Percentiles rank a stretch among this genome's conserved stretches.
Evolutionary conservation across 2,797 vertebrate species (phyloP).

Genomic region (Betta splendens): DNA sequence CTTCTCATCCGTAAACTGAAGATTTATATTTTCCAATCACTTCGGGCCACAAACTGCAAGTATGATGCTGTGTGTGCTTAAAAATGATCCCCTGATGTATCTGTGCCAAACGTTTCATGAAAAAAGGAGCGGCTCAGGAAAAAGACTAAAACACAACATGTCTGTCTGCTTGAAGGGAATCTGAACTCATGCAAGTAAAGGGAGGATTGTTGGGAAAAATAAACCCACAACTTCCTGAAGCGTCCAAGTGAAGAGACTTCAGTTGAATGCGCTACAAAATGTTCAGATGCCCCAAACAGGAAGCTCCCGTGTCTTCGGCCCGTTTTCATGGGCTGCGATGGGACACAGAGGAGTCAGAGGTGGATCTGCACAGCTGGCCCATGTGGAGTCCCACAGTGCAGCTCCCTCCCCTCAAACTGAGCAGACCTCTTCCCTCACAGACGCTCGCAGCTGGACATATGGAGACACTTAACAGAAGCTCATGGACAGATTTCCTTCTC

Average conservation of each 20-base stretch:
- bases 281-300: slow-evolving; percentile 50
- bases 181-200: slow-evolving; percentile 48
- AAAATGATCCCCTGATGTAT: slow-evolving; percentile 22
- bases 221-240: slow-evolving; percentile 56
- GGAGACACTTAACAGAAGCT: slow-evolving; percentile 83
- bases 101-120: slow-evolving; percentile 38
- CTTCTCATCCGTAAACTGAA: slow-evolving; percentile 68
- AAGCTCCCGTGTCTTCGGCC: slow-evolving; percentile 50
- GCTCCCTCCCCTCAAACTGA: slow-evolving; percentile 29
- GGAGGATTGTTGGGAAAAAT: slow-evolving; percentile 57
- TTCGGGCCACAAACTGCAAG: slow-evolving; percentile 32
- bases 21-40: slow-evolving; percentile 19
- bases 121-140: slow-evolving; percentile 20
- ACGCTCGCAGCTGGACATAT: slow-evolving; percentile 69
- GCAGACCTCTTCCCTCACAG: slow-evolving; percentile 48
- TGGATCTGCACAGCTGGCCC: slow-evolving; percentile 50
- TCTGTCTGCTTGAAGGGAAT: slow-evolving; percentile 10
- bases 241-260: slow-evolving; percentile 35
- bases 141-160: slow-evolving; percentile 15
- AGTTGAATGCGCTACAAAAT: slow-evolving; percentile 47
- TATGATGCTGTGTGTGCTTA: slow-evolving; percentile 24
- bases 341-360: slow-evolving; percentile 33
- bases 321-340: slow-evolving; percentile 44
- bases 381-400: slow-evolving; percentile 56
- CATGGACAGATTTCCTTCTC: slow-evolving; percentile 78